These are phyloP conservation scores for Rhizomys pruinosus DNA, from an alignment of 2,113 vertebrate genomes.

Conservation along the genomic window DNA sequence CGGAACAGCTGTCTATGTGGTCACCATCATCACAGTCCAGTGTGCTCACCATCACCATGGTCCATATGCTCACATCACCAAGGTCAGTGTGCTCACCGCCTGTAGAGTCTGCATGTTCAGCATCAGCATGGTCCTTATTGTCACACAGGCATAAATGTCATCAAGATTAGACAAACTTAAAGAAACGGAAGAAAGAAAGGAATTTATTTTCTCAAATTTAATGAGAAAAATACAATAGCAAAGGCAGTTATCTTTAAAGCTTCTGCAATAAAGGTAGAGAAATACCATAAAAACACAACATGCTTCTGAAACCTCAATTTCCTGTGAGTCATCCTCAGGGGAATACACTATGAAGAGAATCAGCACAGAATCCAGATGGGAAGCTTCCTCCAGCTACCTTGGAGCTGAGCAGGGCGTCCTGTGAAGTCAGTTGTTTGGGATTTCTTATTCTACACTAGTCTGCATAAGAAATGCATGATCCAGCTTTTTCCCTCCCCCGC, in stretches of 20 bases:
- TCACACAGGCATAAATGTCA: neutral
- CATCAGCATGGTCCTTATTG: neutral
- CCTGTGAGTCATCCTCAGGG: slow-evolving; percentile 71
- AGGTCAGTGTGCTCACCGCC: no score
- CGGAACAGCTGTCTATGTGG: no score
- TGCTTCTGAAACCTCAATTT: slow-evolving; percentile 77
- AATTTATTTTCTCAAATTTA: slow-evolving; percentile 5
- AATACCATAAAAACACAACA: slow-evolving; percentile 57
- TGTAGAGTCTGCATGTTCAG: neutral
- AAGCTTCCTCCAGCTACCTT: slow-evolving; percentile 44
- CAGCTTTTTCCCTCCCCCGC: neutral
- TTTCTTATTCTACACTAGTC: slow-evolving; percentile 32
- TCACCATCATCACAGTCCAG: no score
- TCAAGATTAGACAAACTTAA: neutral
- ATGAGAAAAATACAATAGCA: slow-evolving; percentile 19
- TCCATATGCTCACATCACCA: neutral
- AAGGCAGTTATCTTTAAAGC: slow-evolving; percentile 64
- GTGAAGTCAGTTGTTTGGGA: slow-evolving; percentile 43
- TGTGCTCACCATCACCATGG: no score
- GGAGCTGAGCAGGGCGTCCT: slow-evolving; percentile 23
- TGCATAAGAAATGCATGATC: slow-evolving; percentile 32
- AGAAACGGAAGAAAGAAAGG: neutral
- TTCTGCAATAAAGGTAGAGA: slow-evolving; percentile 64
- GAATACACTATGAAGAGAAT: slow-evolving; percentile 68
- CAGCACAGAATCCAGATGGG: slow-evolving; percentile 64